Percentiles rank a stretch among this genome's conserved stretches.
Conservation (phyloP, 2,113 vertebrate species). For the Scomber scombrus region DNA sequence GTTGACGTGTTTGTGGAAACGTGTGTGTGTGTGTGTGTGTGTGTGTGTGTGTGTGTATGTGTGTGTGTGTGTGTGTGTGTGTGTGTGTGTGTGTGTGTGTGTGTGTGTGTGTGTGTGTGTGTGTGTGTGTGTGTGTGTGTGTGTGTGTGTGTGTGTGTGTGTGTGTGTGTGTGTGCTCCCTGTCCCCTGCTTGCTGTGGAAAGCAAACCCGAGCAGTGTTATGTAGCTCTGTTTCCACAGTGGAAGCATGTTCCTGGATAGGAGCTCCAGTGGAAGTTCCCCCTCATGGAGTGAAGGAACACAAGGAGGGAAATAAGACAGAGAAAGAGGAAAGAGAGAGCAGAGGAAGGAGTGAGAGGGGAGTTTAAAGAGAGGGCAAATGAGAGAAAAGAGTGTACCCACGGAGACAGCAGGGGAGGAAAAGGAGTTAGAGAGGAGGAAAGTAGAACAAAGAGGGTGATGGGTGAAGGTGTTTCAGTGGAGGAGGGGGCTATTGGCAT, state of each 20-base stretch:
- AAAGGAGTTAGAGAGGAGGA: conserved; percentile 18
- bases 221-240: conserved; percentile 77
- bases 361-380: conserved; percentile 71
- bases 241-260: conserved; percentile 79
- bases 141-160: not conserved
- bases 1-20: conserved; percentile 2
- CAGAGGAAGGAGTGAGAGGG: conserved; percentile 72
- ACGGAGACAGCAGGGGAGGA: conserved; percentile 21
- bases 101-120: not conserved
- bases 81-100: conserved; percentile 6
- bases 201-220: conserved; percentile 45
- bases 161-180: conserved; percentile 21
- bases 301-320: conserved; percentile 51
- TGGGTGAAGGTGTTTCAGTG: not conserved
- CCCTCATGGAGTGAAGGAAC: conserved; percentile 73
- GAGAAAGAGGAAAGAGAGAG: conserved; percentile 62
- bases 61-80: conserved; percentile 9
- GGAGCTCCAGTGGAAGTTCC: conserved; percentile 77
- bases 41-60: conserved; percentile 12
- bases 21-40: conserved; percentile 3
- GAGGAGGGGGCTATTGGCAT: conserved; percentile 14
- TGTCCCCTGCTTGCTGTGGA: conserved; percentile 48
- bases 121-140: not conserved
- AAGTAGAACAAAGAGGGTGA: conserved; percentile 29
- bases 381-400: conserved; percentile 20